Conservation (phyloP, 2,113 vertebrate genomes). For the Uropsilus gracilis region DNA sequence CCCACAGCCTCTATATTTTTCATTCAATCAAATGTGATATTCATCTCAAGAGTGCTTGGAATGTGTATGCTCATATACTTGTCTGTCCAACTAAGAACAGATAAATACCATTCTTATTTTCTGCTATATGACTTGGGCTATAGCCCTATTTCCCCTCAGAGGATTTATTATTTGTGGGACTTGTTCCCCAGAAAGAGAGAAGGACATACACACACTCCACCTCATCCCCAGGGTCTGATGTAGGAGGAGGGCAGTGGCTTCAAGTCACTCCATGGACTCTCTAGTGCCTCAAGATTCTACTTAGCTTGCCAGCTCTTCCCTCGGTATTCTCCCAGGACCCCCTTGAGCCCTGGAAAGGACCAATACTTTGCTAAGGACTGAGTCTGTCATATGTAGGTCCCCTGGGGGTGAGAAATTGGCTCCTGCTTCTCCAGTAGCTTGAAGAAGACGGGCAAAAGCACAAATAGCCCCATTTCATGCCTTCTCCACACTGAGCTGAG, state of each 20-base stretch:
- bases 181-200: neutral
- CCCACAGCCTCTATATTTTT: neutral
- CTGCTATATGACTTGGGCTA: neutral
- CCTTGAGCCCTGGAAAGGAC: neutral
- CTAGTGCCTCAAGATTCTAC: neutral
- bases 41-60: neutral
- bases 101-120: neutral
- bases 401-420: neutral
- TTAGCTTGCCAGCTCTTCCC: neutral
- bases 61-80: neutral
- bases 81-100: neutral
- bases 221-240: neutral
- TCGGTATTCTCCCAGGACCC: neutral
- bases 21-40: neutral
- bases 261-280: neutral
- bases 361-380: neutral
- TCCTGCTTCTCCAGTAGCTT: neutral
- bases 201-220: neutral
- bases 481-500: neutral
- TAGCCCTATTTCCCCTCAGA: neutral
- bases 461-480: neutral
- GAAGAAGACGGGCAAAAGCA: neutral
- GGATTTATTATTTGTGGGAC: neutral
- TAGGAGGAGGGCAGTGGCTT: neutral
- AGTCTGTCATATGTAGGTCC: neutral